A percentile compares a stretch with the other conserved stretches of the same genome.
Evolutionary conservation across 2,888 invertebrate genomes (phyloP).

Genomic region (Malacosoma neustria): DNA sequence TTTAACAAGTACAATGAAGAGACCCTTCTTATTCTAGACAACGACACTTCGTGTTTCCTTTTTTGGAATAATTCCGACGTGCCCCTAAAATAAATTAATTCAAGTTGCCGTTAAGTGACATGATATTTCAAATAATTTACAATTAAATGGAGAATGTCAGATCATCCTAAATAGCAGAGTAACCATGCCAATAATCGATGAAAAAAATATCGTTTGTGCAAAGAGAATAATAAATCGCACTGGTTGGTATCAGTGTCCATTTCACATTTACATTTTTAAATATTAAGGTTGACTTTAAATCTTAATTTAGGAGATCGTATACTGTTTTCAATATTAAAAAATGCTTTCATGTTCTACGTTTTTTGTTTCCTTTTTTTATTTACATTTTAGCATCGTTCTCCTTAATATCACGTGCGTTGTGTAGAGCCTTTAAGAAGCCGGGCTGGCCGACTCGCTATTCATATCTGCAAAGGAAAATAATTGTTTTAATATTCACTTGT

Average conservation of each 20-base stretch:
- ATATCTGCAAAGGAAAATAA: conserved; percentile 54
- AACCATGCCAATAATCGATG: too few species aligned
- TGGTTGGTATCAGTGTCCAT: conserved; percentile 53
- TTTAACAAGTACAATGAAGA: too few species aligned
- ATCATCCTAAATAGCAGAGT: too few species aligned
- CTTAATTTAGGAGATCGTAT: conserved; percentile 76
- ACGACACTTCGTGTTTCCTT: too few species aligned
- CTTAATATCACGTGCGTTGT: conserved; percentile 48
- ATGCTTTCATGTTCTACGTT: conserved; percentile 40
- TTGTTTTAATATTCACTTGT: too few species aligned
- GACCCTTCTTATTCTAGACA: too few species aligned
- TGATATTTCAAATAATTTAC: too few species aligned
- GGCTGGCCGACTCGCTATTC: conserved; percentile 45
- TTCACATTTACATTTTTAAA: conserved; percentile 64
- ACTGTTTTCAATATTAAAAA: conserved; percentile 76
- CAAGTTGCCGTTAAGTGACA: too few species aligned
- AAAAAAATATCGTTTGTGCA: conserved; percentile 1
- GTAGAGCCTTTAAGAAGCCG: conserved; percentile 10
- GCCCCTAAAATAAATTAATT: too few species aligned
- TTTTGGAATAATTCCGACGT: too few species aligned
- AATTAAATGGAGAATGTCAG: too few species aligned
- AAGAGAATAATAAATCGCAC: conserved; percentile 42
- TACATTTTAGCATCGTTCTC: conserved; percentile 70
- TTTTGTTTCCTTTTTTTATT: conserved; percentile 40
- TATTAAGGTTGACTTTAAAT: conserved; percentile 72